These are phyloP conservation scores for Bellardia bayeri DNA, from an alignment of 2,888 invertebrate species.

Conservation along the genomic window DNA sequence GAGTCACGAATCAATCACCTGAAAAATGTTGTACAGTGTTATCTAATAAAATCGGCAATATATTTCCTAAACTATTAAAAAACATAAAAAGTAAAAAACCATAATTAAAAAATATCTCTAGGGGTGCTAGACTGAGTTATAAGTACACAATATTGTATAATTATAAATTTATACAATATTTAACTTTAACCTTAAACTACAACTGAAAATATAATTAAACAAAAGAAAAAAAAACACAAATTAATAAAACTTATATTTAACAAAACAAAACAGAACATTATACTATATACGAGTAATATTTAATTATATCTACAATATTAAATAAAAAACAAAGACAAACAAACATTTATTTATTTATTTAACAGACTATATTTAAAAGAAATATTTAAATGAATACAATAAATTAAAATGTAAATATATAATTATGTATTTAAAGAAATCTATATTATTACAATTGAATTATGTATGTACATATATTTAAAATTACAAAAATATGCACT, in stretches of 20 bases:
- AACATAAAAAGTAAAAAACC: neutral
- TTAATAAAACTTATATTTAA: slow-evolving; percentile 76
- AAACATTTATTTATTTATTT: slow-evolving; percentile 47
- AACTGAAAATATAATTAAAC: slow-evolving; percentile 76
- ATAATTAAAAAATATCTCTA: slow-evolving; percentile 77
- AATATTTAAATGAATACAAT: slow-evolving; percentile 21
- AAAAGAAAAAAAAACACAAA: neutral
- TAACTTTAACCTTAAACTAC: slow-evolving; percentile 72
- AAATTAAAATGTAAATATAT: slow-evolving; percentile 35
- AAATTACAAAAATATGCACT: slow-evolving; percentile 47
- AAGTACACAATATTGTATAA: slow-evolving; percentile 64
- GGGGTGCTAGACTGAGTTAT: slow-evolving; percentile 82
- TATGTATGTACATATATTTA: neutral
- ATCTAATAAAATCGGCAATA: neutral
- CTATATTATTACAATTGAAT: slow-evolving; percentile 23
- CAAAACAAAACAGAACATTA: slow-evolving; percentile 71
- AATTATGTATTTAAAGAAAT: slow-evolving; percentile 9
- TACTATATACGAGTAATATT: slow-evolving; percentile 44
- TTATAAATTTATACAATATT: slow-evolving; percentile 66
- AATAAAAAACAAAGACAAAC: neutral
- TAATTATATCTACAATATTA: slow-evolving; percentile 43
- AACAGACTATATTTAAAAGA: slow-evolving; percentile 30
- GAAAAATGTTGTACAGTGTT: too few species aligned
- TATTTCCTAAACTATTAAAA: slow-evolving; percentile 71
- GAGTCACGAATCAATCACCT: too few species aligned